A percentile compares a stretch with the other conserved stretches of the same genome.
Conservation (phyloP, 2,888 invertebrate genomes). For the Stenurella melanura region DNA sequence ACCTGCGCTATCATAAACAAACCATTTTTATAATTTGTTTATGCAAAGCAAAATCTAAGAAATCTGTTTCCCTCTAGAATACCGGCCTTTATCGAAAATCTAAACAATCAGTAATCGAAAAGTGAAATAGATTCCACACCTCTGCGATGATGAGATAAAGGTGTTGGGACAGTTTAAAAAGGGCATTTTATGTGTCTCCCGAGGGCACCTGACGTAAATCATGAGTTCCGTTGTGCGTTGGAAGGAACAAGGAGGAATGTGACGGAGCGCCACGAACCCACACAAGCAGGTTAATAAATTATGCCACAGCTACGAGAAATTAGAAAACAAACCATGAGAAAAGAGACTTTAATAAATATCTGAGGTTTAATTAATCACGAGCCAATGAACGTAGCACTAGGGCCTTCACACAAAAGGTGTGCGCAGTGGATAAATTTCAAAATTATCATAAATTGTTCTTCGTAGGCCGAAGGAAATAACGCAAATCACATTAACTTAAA, state of each 20-base stretch:
- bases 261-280: conserved; percentile 64
- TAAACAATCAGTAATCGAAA: background rate
- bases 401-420: conserved; percentile 48
- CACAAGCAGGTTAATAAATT: conserved; percentile 66
- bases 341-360: conserved; percentile 36
- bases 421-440: conserved; percentile 50
- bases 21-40: no score
- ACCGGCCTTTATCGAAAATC: background rate
- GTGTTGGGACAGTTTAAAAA: conserved; percentile 29
- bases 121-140: background rate
- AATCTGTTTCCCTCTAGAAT: background rate
- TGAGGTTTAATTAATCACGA: conserved; percentile 50
- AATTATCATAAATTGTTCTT: conserved; percentile 36
- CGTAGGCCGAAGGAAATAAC: conserved; percentile 6
- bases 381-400: conserved; percentile 44
- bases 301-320: conserved; percentile 49
- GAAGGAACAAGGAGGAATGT: conserved; percentile 62
- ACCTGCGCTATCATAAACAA: no score
- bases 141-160: conserved; percentile 22
- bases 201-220: conserved; percentile 51
- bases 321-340: conserved; percentile 46
- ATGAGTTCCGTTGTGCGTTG: conserved; percentile 57
- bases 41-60: no score
- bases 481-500: conserved; percentile 1
- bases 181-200: conserved; percentile 45